Evolutionary conservation across 2,888 invertebrate species (phyloP).

Genomic region (Microdon myrmicae): DNA sequence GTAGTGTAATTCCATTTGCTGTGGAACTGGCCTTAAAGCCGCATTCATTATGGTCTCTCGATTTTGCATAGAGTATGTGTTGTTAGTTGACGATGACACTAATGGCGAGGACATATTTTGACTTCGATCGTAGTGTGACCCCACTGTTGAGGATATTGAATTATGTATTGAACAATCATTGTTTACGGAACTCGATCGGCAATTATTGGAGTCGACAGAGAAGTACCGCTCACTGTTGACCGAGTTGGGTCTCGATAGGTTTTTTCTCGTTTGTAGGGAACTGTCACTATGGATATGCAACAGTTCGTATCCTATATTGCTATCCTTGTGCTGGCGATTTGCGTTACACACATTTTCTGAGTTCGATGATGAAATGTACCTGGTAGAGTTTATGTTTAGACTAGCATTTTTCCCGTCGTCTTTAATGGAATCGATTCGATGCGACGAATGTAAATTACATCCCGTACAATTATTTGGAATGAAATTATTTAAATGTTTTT

Average conservation of each 20-base stretch:
- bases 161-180: conserved; percentile 52
- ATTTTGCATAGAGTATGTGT: no score
- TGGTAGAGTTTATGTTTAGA: conserved; percentile 22
- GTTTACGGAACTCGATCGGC: conserved; percentile 58
- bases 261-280: conserved; percentile 57
- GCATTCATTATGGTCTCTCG: background rate
- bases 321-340: conserved; percentile 52
- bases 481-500: background rate
- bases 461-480: conserved; percentile 1
- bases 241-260: conserved; percentile 63
- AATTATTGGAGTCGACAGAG: conserved; percentile 50
- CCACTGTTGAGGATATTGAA: no score
- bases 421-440: background rate
- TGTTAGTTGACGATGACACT: conserved; percentile 53
- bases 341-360: no score
- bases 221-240: conserved; percentile 62
- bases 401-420: conserved; percentile 8
- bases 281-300: conserved; percentile 63
- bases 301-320: conserved; percentile 60
- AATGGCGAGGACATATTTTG: conserved; percentile 1
- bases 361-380: conserved; percentile 17
- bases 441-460: conserved; percentile 1
- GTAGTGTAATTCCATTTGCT: conserved; percentile 70
- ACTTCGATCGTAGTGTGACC: no score
- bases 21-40: background rate